phyloP scores from a whole-genome alignment of 2,888 invertebrate species.

The Heteromyza rotundicornis region DNA sequence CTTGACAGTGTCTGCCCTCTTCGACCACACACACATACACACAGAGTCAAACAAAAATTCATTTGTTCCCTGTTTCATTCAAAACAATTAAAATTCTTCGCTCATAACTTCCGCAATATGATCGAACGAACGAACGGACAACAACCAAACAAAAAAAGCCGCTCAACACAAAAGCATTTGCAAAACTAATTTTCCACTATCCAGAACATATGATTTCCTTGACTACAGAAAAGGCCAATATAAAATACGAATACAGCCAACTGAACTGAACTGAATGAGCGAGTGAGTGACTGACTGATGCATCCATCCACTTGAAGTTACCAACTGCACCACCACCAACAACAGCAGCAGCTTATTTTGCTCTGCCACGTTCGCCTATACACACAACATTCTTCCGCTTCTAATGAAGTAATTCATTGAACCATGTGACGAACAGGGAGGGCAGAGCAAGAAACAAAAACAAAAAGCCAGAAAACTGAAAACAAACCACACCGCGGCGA shows the following conservation, averaged over 20 bases:
- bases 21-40: no score
- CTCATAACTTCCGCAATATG: constrained; percentile 54
- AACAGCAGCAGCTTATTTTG: not conserved
- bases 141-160: constrained; percentile 3
- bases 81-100: constrained; percentile 54
- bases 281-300: constrained; percentile 5
- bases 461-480: no score
- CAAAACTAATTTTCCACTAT: constrained; percentile 35
- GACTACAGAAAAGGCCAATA: not conserved
- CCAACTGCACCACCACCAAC: not conserved
- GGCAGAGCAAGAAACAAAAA: constrained; percentile 8
- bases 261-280: not conserved
- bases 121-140: not conserved
- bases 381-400: constrained; percentile 45
- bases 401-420: constrained; percentile 58
- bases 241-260: constrained; percentile 3
- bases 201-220: constrained; percentile 17
- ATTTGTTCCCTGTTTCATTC: constrained; percentile 19
- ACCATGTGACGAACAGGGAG: constrained; percentile 46
- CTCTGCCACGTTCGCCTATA: not conserved
- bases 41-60: constrained; percentile 5
- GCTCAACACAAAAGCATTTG: constrained; percentile 27
- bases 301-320: constrained; percentile 19
- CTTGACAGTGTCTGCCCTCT: no score
- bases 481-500: no score